A percentile compares a stretch with the other conserved stretches of the same genome.
Conservation (phyloP, 2,113 vertebrate genomes). For the Callionymus lyra region DNA sequence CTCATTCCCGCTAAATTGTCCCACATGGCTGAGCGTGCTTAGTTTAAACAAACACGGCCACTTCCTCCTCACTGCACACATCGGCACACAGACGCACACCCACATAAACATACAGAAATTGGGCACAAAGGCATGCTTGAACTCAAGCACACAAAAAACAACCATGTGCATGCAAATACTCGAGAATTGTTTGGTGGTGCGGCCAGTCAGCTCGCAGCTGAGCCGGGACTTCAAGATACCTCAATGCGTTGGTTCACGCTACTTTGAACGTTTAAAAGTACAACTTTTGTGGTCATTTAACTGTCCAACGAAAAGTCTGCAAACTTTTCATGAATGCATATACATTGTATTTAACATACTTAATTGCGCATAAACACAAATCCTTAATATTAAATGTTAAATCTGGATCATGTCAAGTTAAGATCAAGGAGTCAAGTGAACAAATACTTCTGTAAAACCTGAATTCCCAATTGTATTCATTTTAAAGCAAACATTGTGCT, state of each 20-base stretch:
- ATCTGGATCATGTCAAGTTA: too few relatives aligned
- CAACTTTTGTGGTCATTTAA: too few relatives aligned
- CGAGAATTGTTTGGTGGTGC: background rate
- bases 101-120: slow-evolving; percentile 8
- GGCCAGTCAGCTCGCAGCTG: slow-evolving; percentile 16
- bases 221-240: background rate
- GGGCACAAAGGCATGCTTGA: slow-evolving; percentile 19
- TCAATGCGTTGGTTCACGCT: background rate
- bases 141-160: slow-evolving; percentile 29
- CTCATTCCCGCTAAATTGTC: slow-evolving; percentile 61
- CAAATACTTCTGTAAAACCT: too few relatives aligned
- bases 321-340: too few relatives aligned
- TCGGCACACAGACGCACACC: slow-evolving; percentile 20
- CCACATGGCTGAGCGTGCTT: slow-evolving; percentile 63
- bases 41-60: slow-evolving; percentile 75
- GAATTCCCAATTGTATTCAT: too few relatives aligned
- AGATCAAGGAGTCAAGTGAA: too few relatives aligned
- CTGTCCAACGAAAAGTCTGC: too few relatives aligned
- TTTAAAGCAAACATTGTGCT: too few relatives aligned
- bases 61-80: slow-evolving; percentile 72
- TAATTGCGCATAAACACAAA: too few relatives aligned
- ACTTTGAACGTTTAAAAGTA: too few relatives aligned
- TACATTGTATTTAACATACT: too few relatives aligned
- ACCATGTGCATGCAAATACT: slow-evolving; percentile 1
- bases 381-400: too few relatives aligned